Conservation (phyloP, 2,113 vertebrate species). For the Uria lomvia region DNA sequence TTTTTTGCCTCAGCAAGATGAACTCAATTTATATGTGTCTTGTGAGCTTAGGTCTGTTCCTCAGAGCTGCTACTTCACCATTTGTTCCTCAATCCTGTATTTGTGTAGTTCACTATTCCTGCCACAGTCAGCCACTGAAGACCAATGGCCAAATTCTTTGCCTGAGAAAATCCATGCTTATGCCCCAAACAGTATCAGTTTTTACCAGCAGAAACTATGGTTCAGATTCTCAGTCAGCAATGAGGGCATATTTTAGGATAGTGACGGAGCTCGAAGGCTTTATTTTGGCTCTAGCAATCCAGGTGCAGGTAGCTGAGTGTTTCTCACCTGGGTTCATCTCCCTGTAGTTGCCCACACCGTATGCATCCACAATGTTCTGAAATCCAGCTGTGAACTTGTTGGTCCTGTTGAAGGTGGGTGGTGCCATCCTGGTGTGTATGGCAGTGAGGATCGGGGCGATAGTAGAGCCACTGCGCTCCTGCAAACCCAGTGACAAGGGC, state of each 20-base stretch:
- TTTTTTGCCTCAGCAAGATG: background rate
- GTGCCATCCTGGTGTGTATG: slow-evolving; percentile 87
- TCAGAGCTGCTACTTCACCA: background rate
- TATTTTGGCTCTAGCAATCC: background rate
- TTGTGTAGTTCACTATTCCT: background rate
- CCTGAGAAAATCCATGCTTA: background rate
- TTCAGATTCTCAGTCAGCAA: background rate
- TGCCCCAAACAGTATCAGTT: background rate
- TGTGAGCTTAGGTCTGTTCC: background rate
- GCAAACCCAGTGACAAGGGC: background rate
- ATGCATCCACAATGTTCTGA: slow-evolving; percentile 95
- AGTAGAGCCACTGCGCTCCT: slow-evolving; percentile 92
- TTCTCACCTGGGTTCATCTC: slow-evolving; percentile 93
- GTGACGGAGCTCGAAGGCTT: background rate
- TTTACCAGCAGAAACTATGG: background rate
- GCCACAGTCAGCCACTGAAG: background rate
- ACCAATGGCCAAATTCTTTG: background rate
- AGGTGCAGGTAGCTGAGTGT: background rate
- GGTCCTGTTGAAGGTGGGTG: slow-evolving; percentile 96
- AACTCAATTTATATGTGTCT: background rate
- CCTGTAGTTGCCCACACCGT: slow-evolving; percentile 91
- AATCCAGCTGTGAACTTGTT: slow-evolving; percentile 97
- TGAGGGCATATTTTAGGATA: background rate
- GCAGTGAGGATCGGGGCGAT: slow-evolving; percentile 91
- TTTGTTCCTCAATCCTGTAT: background rate